Evolutionary conservation across 2,888 invertebrate species (phyloP).

Genomic region (Anodontia alba): DNA sequence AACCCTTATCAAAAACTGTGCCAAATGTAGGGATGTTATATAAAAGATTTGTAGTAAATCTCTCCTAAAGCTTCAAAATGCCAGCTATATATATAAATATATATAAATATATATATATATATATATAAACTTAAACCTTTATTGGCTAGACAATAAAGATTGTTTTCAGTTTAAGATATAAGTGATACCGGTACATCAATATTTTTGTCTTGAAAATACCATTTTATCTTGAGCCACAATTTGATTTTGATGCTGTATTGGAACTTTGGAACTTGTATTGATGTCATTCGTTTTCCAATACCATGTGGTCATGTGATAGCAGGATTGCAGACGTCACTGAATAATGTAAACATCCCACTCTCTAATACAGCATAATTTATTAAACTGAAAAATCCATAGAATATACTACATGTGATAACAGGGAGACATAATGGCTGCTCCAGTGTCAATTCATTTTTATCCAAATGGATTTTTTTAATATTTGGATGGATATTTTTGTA

Average conservation of each 20-base stretch:
- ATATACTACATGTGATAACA: neutral
- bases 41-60: too few relatives aligned
- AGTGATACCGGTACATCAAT: too few relatives aligned
- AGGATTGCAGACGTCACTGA: constrained; percentile 1
- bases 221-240: too few relatives aligned
- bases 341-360: constrained; percentile 17
- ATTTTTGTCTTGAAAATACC: too few relatives aligned
- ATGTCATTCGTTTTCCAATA: constrained; percentile 9
- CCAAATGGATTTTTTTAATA: neutral
- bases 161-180: too few relatives aligned
- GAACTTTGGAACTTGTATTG: neutral
- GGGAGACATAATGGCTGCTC: constrained; percentile 3
- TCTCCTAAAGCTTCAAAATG: too few relatives aligned
- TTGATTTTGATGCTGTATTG: neutral
- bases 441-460: neutral
- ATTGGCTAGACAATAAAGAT: too few relatives aligned
- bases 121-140: too few relatives aligned
- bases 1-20: too few relatives aligned
- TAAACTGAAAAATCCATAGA: constrained; percentile 5
- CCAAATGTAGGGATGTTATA: too few relatives aligned
- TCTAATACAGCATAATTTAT: constrained; percentile 10
- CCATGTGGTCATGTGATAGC: neutral
- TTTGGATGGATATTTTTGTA: neutral
- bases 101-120: too few relatives aligned
- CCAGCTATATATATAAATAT: too few relatives aligned